These are phyloP conservation scores for Azorinus chamasolen DNA, from an alignment of 2,888 invertebrate species.

Conservation along the genomic window DNA sequence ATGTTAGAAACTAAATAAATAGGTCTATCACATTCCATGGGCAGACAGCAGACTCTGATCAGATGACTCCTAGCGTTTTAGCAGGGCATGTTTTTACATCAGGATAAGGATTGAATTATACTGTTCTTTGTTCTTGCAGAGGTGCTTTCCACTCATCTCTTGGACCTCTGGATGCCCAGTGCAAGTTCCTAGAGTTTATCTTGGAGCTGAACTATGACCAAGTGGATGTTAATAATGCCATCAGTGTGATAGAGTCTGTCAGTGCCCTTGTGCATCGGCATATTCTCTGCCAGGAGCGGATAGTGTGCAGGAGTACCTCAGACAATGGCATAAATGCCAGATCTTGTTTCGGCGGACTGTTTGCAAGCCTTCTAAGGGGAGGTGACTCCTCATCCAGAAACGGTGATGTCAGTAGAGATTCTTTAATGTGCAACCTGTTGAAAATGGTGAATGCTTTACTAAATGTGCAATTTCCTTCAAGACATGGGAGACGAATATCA, in stretches of 20 bases:
- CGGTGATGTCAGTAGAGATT: conserved; percentile 82
- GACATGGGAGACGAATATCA: conserved; percentile 48
- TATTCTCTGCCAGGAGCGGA: conserved; percentile 82
- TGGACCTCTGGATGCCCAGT: conserved; percentile 92
- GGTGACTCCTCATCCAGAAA: conserved; percentile 84
- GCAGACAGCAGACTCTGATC: too few relatives aligned
- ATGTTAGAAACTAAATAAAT: too few relatives aligned
- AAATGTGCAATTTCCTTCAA: conserved; percentile 71
- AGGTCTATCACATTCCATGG: too few relatives aligned
- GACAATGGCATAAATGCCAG: conserved; percentile 87
- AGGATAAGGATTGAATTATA: too few relatives aligned
- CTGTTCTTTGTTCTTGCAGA: conserved; percentile 86
- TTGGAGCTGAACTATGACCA: conserved; percentile 90
- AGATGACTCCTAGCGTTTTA: too few relatives aligned
- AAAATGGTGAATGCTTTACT: conserved; percentile 82
- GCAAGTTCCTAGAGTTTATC: conserved; percentile 90
- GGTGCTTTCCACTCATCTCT: conserved; percentile 85
- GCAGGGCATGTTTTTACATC: too few relatives aligned
- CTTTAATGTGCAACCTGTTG: conserved; percentile 83
- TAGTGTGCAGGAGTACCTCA: conserved; percentile 83
- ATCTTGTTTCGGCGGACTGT: conserved; percentile 90
- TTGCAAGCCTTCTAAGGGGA: conserved; percentile 91
- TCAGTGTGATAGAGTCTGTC: conserved; percentile 92
- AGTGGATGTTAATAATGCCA: conserved; percentile 91
- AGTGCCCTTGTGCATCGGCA: conserved; percentile 85